A percentile compares a stretch with the other conserved stretches of the same genome.
Evolutionary conservation across 1,140 invertebrate genomes (phyloP).

Genomic region (Camponotus pennsylvanicus): DNA sequence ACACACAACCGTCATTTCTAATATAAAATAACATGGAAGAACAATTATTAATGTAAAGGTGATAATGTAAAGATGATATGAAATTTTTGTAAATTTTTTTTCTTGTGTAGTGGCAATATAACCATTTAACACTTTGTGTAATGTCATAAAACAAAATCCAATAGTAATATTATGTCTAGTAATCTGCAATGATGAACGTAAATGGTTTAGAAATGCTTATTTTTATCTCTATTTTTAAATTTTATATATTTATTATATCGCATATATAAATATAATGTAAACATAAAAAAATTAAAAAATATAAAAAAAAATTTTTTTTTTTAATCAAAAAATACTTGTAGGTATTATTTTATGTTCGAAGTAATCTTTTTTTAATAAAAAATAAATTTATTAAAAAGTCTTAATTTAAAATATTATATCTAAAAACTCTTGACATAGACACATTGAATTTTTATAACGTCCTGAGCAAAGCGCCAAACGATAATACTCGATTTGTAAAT

Average conservation of each 20-base stretch:
- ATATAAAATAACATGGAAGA: not conserved
- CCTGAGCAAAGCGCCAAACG: too few relatives aligned
- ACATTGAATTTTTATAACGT: too few relatives aligned
- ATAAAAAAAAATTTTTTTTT: too few relatives aligned
- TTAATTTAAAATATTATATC: too few relatives aligned
- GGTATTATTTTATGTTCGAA: too few relatives aligned
- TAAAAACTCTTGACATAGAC: not conserved
- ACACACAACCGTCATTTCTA: not conserved
- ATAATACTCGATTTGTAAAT: too few relatives aligned
- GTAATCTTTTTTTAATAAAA: too few relatives aligned
- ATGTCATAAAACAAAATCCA: constrained; percentile 15
- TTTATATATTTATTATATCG: not conserved
- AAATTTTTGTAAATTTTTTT: not conserved
- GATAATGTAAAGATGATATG: not conserved
- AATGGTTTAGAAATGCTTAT: not conserved
- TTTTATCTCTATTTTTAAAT: not conserved
- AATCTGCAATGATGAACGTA: not conserved
- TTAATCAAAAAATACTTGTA: too few relatives aligned
- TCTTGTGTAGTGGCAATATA: not conserved
- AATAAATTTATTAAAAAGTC: too few relatives aligned
- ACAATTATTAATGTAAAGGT: not conserved
- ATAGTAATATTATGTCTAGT: constrained; percentile 10
- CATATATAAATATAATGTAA: not conserved
- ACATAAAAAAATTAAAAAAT: not conserved
- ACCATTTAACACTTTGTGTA: not conserved